Evolutionary conservation across 2,797 vertebrate genomes (phyloP), one percentile per base, ranked within the genome.

Genomic region (Parauchenoglanis punctatus): DNA sequence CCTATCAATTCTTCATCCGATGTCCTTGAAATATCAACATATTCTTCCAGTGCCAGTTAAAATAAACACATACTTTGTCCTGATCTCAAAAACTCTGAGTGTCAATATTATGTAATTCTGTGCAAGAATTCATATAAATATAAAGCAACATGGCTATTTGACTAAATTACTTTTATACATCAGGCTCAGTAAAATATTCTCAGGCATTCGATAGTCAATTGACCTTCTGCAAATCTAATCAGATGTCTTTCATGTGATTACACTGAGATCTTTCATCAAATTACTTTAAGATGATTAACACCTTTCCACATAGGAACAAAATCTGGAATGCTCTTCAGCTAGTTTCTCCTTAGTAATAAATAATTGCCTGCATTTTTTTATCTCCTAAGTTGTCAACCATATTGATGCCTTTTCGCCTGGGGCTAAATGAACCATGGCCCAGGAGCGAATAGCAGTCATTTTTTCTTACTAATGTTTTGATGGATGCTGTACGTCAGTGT

Each of bases 211-310:
- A 5, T 52, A 15, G 23, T 54, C 44, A 31, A 35, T 84, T 56
- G 25, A 54, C 3, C 17, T 78, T 70, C 59, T 28, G 6, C 23
- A 68, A 78, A 84, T 58, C 61, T 56, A 68, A 70, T 84, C 81
- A 68, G 52, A 58, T 59, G 35, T 49, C 76, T 67, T 44, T 78
- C 52, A 83, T 68, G 31, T 40, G 11, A 40, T 46, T 35, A 80
- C 12, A 78, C 35, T 8, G 72, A 72, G 10, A 70, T 78, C 61
- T 68, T 49, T 70, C 49, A 84, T 70, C 65, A 80, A 56, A 56
- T 35, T 25, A 25, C 59, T 65, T 63, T n/a, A 63, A 17, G 11
- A 23, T 54, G 49, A 13, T 70, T 46, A 78, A 68, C 86, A 84
- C 59, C 52, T 81, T 59, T 65, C 17, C 87, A 54, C 1, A 58